phyloP scores from a whole-genome alignment of 2,888 invertebrate species.

The Frankliniella fusca region DNA sequence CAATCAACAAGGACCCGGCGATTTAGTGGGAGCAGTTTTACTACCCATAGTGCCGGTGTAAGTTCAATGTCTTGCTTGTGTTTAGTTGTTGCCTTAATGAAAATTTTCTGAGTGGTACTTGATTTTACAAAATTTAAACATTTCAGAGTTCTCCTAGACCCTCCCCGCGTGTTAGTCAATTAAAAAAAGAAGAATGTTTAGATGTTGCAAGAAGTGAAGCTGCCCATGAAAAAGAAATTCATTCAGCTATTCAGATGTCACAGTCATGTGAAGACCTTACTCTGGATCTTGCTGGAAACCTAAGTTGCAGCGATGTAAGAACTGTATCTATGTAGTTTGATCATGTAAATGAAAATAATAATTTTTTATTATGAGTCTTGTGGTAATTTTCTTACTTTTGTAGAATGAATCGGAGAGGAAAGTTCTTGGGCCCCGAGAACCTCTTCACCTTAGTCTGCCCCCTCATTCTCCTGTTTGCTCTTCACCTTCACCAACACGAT shows the following conservation, averaged over 20 bases:
- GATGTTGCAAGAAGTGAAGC: slow-evolving; percentile 78
- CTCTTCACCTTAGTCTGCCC: slow-evolving; percentile 48
- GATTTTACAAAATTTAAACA: slow-evolving; percentile 30
- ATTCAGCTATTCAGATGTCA: slow-evolving; percentile 88
- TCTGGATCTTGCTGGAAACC: slow-evolving; percentile 58
- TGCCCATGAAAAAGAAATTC: slow-evolving; percentile 86
- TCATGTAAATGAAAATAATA: background rate
- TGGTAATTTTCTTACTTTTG: background rate
- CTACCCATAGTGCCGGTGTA: slow-evolving; percentile 34
- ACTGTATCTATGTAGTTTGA: background rate
- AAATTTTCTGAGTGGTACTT: slow-evolving; percentile 29
- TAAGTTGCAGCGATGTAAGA: slow-evolving; percentile 44
- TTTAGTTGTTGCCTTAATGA: slow-evolving; percentile 24
- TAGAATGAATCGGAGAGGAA: slow-evolving; percentile 14
- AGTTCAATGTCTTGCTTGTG: slow-evolving; percentile 36
- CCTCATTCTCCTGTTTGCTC: slow-evolving; percentile 53
- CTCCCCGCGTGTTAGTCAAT: slow-evolving; percentile 80
- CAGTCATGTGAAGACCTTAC: slow-evolving; percentile 92
- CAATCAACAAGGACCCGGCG: slow-evolving; percentile 67
- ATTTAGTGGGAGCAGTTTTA: slow-evolving; percentile 69
- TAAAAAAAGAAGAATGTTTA: slow-evolving; percentile 85
- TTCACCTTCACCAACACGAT: slow-evolving; percentile 60
- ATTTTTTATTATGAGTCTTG: background rate
- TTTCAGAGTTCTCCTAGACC: slow-evolving; percentile 60
- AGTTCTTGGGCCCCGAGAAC: slow-evolving; percentile 42